Base-by-base conservation (phyloP, 92 coral and sea anemone genomes). In the Epizoanthus scotinus region DNA sequence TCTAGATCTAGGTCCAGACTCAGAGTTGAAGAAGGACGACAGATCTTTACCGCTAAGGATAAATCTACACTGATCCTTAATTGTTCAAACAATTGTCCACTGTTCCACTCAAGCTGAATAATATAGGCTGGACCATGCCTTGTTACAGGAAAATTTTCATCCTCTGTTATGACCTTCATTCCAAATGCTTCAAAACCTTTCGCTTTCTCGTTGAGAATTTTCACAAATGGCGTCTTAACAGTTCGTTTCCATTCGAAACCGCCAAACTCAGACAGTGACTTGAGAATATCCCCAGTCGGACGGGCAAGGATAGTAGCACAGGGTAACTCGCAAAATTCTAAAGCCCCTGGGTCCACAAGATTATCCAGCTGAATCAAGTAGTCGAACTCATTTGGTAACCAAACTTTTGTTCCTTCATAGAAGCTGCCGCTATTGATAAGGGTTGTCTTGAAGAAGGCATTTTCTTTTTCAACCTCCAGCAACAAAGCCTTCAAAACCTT, bases 91-190 rank as follows among this genome's bases (percentile, higher is more conserved):
- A n/a, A 18, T 14, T 21, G 27, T 63, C 86, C 86, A 28, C 71
- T 63, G 0, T 50, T 29, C 82, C 86, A 73, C 63, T 63, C 36
- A 14, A 83, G 73, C 72, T 42, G 13, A 20, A 83, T 60, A 29
- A 62, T 9, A 53, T 72, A 83, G 0, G 86, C 86, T 3, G 86
- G 86, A 0, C 86, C 86, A 28, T 83, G 86, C 31, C 9, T 73
- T 0, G 0, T 26, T 19, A 28, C 68, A 63, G 38, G n/a, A 1
- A 0, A 3, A 22, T 5, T 25, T 10, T 18, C 2, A 0, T 0
- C 67, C 31, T 3, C 3, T 52, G 28, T 0, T 17, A 5, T 20
- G 6, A 73, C 86, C 21, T 63, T 50, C 81, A 83, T 72, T 52
- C 86, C 86, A 47, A 62, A 83, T 20, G 63, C 81, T n/a, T 83